phyloP scores from a whole-genome alignment of 2,888 invertebrate genomes.

The Diadromus collaris region DNA sequence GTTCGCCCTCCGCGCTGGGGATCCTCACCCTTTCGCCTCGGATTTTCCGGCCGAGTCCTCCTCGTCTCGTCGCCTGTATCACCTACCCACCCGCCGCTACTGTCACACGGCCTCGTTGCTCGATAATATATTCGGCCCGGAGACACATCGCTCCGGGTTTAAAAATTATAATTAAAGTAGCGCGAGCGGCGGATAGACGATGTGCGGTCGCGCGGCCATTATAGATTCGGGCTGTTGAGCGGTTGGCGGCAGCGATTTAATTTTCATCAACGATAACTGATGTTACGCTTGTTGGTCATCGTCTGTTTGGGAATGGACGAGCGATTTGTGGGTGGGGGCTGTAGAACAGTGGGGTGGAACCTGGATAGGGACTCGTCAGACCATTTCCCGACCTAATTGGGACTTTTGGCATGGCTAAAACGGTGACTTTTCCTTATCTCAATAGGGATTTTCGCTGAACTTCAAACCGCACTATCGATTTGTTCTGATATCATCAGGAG shows the following conservation, averaged over 20 bases:
- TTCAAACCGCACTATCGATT: no score
- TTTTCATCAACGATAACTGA: constrained; percentile 3
- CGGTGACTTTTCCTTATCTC: no score
- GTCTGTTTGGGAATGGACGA: neutral
- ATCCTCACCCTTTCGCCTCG: constrained; percentile 29
- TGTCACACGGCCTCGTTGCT: constrained; percentile 21
- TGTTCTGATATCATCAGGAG: no score
- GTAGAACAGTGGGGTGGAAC: no score
- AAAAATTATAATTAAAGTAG: constrained; percentile 49
- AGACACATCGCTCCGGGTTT: constrained; percentile 35
- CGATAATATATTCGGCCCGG: constrained; percentile 30
- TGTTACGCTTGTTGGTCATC: neutral
- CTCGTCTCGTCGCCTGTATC: constrained; percentile 47
- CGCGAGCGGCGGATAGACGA: neutral
- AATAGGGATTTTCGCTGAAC: no score
- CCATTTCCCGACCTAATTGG: no score
- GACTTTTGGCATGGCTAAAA: no score
- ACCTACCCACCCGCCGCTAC: neutral
- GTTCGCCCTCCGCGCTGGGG: constrained; percentile 23
- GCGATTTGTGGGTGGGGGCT: no score
- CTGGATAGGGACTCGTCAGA: no score
- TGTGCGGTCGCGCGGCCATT: neutral
- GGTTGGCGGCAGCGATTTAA: neutral
- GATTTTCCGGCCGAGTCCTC: constrained; percentile 57
- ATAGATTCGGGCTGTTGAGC: constrained; percentile 33